Evolutionary conservation across 2,113 vertebrate species (phyloP), one percentile per base, ranked within the genome.

Genomic region (Odontesthes bonariensis): DNA sequence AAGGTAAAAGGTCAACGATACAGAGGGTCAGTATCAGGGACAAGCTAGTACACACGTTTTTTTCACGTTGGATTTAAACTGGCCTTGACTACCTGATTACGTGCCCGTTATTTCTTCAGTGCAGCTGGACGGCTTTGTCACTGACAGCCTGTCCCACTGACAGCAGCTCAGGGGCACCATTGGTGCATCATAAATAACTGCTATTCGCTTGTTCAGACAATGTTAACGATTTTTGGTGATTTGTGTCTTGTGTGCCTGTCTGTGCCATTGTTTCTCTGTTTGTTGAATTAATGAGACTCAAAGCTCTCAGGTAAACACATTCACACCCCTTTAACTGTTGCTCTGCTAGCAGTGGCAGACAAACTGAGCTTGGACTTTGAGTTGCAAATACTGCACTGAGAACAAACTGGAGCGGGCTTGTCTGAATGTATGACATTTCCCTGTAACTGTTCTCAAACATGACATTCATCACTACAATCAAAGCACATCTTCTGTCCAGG

Each of bases 131-230:
- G 42, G 23, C 57, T 46, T 81, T 11, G 33, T 69, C 79, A 71
- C 63, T 64, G 80, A 73, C 61, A 70, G 69, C 67, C 74, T 62
- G 51, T 40, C 58, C 8, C 65, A 38, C 22, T 46, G 66, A 77
- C 73, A 75, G 67, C n/a, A 7, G 71, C 75, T 77, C 67, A 60
- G 73, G 52, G 67, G 67, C 77, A 54, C 23, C 46, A 23, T 6
- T 27, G 46, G 57, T 31, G 73, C 62, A 2, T 75, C 67, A 66
- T 80, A 80, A 89, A 89, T 87, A 90, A 89, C 69, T 78, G 68
- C 82, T 64, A 55, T 66, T 83, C 69, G 60, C 79, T 81, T 87
- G 74, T 72, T 86, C 67, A 60, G 61, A 79, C 75, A 73, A 65
- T 5, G 16, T 54, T 82, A 84, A 88, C 79, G 74, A 84, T 84